Percentiles rank a stretch among this genome's conserved stretches.
phyloP scores from a whole-genome alignment of 2,113 vertebrate genomes.

The Tragulus kanchil region DNA sequence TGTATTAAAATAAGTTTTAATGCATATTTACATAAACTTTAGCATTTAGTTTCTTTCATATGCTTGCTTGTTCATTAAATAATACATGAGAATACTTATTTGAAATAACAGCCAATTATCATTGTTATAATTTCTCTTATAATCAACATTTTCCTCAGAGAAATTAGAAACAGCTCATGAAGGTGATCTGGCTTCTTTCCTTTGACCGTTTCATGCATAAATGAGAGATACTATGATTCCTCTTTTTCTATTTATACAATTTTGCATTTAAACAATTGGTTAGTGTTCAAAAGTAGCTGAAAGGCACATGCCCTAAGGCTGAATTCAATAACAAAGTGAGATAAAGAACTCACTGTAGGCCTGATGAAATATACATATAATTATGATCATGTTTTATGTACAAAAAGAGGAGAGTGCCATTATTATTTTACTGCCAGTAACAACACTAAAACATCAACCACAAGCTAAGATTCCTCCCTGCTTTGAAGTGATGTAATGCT shows the following conservation, averaged over 20 bases:
- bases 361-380: background rate
- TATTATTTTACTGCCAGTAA: background rate
- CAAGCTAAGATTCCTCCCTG: background rate
- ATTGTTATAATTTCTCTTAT: background rate
- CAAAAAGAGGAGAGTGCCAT: background rate
- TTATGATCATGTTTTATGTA: background rate
- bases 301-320: background rate
- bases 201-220: background rate
- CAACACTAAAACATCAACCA: background rate
- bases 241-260: conserved; percentile 22
- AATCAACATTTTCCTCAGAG: background rate
- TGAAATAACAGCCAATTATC: background rate
- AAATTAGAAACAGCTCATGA: background rate
- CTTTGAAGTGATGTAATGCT: background rate
- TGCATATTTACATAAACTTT: too few species aligned
- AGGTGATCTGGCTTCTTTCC: background rate
- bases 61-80: background rate
- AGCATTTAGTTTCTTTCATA: background rate
- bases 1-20: too few species aligned
- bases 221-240: background rate
- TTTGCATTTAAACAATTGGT: conserved; percentile 49
- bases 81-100: background rate
- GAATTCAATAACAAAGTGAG: background rate
- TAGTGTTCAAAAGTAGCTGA: background rate
- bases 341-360: background rate